Evolutionary conservation across 2,113 vertebrate species (phyloP), one percentile per base, ranked within the genome.

Genomic region (Rhodinocichla rosea): DNA sequence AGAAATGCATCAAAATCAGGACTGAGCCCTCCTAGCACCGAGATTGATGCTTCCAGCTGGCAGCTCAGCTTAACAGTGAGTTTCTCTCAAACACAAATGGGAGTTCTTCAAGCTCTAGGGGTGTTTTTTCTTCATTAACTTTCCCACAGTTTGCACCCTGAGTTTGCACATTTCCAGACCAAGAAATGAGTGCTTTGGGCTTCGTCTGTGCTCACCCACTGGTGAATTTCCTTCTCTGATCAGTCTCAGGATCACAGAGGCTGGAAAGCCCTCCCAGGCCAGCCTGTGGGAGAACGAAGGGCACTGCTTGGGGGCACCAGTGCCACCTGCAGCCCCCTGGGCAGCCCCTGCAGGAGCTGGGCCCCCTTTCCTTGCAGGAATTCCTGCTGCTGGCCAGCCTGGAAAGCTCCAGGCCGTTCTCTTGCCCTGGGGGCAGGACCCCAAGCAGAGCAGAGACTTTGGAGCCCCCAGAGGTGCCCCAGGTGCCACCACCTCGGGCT

Each of bases 381-480:
- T 55, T 15, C 21, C 79, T 55, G 10, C 60, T n/a, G 18, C 0
- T 49, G 32, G 18, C 30, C 75, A 30, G 1, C 35, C 69, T 67
- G 69, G 7, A 2, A 1, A 7, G 13, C n/a, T 4, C 0, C 7
- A 6, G 53, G 19, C 33, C 0, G 0, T 45, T 8, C 15, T 77
- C 5, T 1, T 11, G 7, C 10, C 26, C 52, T 20, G 50, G 24
- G 35, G 6, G 35, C 39, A 26, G 83, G 19, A 40, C 15, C 3
- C 4, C 14, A 5, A 14, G 24, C 39, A 0, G 1, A 30, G 2
- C 47, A 0, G 55, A 6, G 28, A 22, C 20, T 44, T 42, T 28
- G 1, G 2, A 11, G 1, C 26, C 2, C 1, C 63, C 73, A 2
- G 14, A 10, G 10, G 1, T 13, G 5, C 68, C 60, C 39, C 63